These are phyloP conservation scores for Willisornis vidua DNA, from an alignment of 2,113 vertebrate species.

Conservation along the genomic window DNA sequence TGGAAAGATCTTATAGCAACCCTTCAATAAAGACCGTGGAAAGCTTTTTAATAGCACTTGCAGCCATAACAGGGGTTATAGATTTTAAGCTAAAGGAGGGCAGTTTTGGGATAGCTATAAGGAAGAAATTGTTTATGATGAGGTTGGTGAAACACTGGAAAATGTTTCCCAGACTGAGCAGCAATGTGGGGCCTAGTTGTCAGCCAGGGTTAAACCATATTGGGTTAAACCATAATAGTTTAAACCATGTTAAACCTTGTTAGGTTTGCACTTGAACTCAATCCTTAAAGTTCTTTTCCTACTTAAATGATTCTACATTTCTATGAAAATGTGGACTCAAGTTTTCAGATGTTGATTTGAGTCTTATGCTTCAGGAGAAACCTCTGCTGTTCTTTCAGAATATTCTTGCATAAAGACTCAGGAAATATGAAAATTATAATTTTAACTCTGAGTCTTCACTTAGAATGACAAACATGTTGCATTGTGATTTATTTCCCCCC, in stretches of 20 bases:
- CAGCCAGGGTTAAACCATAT: not conserved
- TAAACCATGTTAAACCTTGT: no score
- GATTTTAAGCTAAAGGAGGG: not conserved
- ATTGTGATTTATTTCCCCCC: not conserved
- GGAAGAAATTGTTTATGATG: not conserved
- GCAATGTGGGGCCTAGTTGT: not conserved
- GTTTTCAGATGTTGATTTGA: not conserved
- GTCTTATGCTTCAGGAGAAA: not conserved
- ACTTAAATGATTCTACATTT: not conserved
- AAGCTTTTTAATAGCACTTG: not conserved
- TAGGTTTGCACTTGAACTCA: not conserved
- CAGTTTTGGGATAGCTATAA: not conserved
- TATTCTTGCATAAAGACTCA: not conserved
- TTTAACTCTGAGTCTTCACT: not conserved
- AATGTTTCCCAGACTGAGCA: fast-evolving
- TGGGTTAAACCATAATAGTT: no score
- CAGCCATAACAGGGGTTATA: not conserved
- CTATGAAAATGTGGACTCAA: not conserved
- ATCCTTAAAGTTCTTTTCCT: not conserved
- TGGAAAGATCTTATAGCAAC: not conserved
- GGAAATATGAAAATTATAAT: not conserved
- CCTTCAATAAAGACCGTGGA: not conserved
- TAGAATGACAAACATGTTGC: not conserved
- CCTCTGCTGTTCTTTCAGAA: not conserved
- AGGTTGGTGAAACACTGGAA: not conserved